These are phyloP conservation scores for Eremophila alpestris DNA, from an alignment of 2,797 vertebrate genomes.

Conservation along the genomic window DNA sequence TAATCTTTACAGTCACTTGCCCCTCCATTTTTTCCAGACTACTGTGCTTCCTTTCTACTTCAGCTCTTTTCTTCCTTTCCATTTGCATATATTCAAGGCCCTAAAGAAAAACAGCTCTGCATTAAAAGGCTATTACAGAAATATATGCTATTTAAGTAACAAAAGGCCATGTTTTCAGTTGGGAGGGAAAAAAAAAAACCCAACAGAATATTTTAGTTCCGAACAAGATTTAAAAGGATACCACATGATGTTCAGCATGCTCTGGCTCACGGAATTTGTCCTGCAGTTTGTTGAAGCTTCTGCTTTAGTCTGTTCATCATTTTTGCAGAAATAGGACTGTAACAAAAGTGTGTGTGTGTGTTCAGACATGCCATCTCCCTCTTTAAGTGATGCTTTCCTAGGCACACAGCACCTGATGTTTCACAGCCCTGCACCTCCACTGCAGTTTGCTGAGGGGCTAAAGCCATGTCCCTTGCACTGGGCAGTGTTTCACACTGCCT, in stretches of 20 bases:
- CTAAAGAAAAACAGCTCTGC: conserved; percentile 55
- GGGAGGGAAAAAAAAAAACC: neutral
- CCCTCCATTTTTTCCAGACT: neutral
- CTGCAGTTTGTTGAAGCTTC: neutral
- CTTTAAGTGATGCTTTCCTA: neutral
- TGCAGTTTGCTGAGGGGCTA: neutral
- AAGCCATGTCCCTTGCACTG: fast-evolving
- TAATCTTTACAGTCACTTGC: neutral
- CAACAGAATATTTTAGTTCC: conserved; percentile 11
- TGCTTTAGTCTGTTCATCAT: neutral
- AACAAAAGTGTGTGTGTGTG: neutral
- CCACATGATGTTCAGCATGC: neutral
- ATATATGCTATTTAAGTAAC: conserved; percentile 59
- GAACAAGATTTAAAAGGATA: conserved; percentile 28
- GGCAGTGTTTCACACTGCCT: neutral
- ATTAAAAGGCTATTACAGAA: conserved; percentile 62
- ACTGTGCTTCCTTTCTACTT: conserved; percentile 33
- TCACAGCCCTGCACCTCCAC: neutral
- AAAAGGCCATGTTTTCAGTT: conserved; percentile 28
- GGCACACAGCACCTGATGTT: fast-evolving
- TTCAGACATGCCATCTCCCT: neutral
- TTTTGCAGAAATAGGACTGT: neutral
- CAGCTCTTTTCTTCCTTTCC: neutral
- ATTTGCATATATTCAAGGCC: conserved; percentile 57
- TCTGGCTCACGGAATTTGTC: neutral